Base-by-base conservation (phyloP, 2,888 invertebrate species). In the Siphlonurus alternatus region DNA sequence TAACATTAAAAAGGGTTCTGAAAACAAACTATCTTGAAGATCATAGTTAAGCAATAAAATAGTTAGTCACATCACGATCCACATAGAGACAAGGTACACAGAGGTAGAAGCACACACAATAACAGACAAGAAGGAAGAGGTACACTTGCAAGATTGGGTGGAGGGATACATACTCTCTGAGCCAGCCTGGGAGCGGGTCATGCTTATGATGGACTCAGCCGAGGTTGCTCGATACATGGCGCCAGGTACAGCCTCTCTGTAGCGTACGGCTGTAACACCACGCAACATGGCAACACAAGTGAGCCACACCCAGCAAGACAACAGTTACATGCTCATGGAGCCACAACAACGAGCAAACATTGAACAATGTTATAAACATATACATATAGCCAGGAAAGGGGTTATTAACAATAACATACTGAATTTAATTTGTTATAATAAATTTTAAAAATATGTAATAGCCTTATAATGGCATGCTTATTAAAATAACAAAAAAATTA, bases 141-240 rank as follows among this genome's bases (percentile, higher is more conserved):
- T n/a, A n/a, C n/a, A n/a, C n/a, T n/a, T n/a, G n/a, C n/a, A n/a
- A n/a, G n/a, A n/a, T n/a, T n/a, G n/a, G n/a, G n/a, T n/a, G n/a
- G 23, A 62, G 10, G 22, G 54, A 62, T 68, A 69, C 69, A 64
- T 69, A 69, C 69, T 66, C 65, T 69, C 67, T 15, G 69, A 67
- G 53, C 66, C 68, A 53, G 69, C 67, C 23, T 69, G 68, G 53
- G 69, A 68, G 15, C 68, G 66, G 62, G 66, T 65, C 61, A 68
- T 61, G 67, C 69, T 69, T 64, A 68, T 66, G 63, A 72, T 68
- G 59, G 76, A 76, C 70, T 77, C 77, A 25, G 75, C 75, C n/a
- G 77, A 77, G 68, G 74, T 75, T 53, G 72, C 73, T 62, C 75
- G 68, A 65, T 73, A 69, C 65, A 74, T 68, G 38, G 38, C 15